Evolutionary conservation across 2,113 vertebrate species (phyloP).

Genomic region (Mormyrus iriodes): DNA sequence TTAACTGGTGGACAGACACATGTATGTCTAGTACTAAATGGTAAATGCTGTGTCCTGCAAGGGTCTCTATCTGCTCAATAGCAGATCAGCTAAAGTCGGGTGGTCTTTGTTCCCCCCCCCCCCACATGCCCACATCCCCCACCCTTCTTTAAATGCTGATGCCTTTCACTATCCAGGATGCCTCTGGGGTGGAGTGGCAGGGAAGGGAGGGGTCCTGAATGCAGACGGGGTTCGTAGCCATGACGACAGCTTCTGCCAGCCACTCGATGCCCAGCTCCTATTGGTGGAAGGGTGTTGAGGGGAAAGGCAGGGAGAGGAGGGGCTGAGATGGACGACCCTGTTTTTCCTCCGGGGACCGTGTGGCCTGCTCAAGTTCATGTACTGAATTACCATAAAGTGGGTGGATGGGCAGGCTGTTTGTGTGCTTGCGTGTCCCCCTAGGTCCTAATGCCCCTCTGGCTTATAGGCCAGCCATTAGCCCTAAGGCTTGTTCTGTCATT

Average conservation of each 20-base stretch:
- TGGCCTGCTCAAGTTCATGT: conserved; percentile 63
- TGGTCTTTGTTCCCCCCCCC: not conserved
- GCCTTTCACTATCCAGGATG: not conserved
- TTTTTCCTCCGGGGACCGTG: conserved; percentile 59
- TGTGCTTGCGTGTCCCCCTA: not conserved
- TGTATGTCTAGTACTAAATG: not conserved
- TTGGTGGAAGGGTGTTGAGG: not conserved
- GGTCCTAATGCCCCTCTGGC: not conserved
- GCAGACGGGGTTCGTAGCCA: not conserved
- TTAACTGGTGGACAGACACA: not conserved
- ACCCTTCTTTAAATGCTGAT: conserved; percentile 2
- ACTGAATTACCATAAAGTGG: conserved; percentile 64
- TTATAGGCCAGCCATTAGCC: not conserved
- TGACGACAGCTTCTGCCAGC: conserved; percentile 6
- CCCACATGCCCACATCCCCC: too few relatives aligned
- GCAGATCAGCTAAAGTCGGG: not conserved
- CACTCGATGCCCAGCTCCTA: not conserved
- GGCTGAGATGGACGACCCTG: conserved; percentile 49
- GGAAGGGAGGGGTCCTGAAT: not conserved
- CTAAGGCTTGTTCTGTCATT: not conserved
- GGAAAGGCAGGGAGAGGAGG: conserved; percentile 12
- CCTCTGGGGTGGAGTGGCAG: not conserved
- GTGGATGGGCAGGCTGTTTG: conserved; percentile 31
- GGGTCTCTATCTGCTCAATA: not conserved
- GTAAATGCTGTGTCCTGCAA: not conserved